Evolutionary conservation across 2,888 invertebrate species (phyloP), one percentile per base, ranked within the genome.

Genomic region (Nebria brevicollis): DNA sequence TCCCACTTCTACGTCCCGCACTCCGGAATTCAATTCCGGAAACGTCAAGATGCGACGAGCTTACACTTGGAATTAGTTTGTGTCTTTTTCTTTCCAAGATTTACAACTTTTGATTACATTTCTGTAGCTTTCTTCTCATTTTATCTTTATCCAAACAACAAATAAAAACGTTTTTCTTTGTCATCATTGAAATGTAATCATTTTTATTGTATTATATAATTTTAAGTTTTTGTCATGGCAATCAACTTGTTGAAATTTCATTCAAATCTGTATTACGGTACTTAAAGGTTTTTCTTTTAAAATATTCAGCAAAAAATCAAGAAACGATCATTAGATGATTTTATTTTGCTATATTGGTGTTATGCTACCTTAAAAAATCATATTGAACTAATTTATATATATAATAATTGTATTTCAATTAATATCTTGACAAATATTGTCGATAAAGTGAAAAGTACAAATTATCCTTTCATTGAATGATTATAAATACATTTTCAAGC

Each of bases 11-110:
- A 11, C 13, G 54, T 54, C 54, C 54, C 54, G 54, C 54, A 54
- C 54, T 54, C 54, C 54, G 54, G 54, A 54, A 54, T 54, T 54
- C 54, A 54, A 54, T 54, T 54, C 54, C 54, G 54, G 54, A 54
- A 54, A 54, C 54, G 54, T 54, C 54, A 54, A 54, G 54, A 54
- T 13, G 54, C 54, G 54, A 54, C 54, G 54, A 54, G 54, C 54
- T 54, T 54, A 54, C 54, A 54, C 54, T 54, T 54, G 54, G 54
- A 54, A 54, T 54, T 54, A 54, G 54, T 54, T 54, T 54, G 54
- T 54, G 54, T 54, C 54, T 54, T 54, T 54, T 54, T 54, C 54
- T 54, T 54, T 54, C 54, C 13, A 54, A 54, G 54, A 54, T 54
- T 54, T 54, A 54, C 54, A 54, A 54, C 54, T 54, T 54, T 54